A percentile compares a stretch with the other conserved stretches of the same genome.
phyloP scores from a whole-genome alignment of 2,888 invertebrate species.

The Abrostola tripartita region DNA sequence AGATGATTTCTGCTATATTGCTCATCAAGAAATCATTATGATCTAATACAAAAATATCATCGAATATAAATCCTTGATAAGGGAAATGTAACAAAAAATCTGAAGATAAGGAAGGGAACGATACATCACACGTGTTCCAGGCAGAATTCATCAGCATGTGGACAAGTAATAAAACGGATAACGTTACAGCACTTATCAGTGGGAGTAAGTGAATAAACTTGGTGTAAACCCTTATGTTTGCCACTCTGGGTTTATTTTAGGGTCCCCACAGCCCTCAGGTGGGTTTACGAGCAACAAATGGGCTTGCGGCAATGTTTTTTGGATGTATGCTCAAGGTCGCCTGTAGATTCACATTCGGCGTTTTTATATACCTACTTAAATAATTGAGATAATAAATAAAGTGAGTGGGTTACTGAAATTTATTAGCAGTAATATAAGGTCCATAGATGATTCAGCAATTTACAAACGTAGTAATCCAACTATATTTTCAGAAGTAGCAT shows the following conservation, averaged over 20 bases:
- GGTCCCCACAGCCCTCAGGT: conserved; percentile 40
- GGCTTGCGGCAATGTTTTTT: conserved; percentile 26
- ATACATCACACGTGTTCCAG: conserved; percentile 49
- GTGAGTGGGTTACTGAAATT: conserved; percentile 19
- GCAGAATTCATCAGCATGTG: conserved; percentile 49
- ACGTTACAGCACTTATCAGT: conserved; percentile 49
- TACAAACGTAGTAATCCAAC: conserved; percentile 9
- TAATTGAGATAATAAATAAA: conserved; percentile 25
- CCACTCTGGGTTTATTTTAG: conserved; percentile 36
- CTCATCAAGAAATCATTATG: conserved; percentile 9
- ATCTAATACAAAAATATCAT: conserved; percentile 26
- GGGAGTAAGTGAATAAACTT: conserved; percentile 55
- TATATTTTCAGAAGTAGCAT: not conserved
- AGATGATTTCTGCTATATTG: too few relatives aligned
- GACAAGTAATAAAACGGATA: conserved; percentile 53
- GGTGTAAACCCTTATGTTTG: conserved; percentile 38
- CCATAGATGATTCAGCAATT: conserved; percentile 10
- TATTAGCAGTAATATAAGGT: conserved; percentile 5
- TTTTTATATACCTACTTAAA: conserved; percentile 18
- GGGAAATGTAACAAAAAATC: conserved; percentile 44
- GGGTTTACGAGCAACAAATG: conserved; percentile 59
- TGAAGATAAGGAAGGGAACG: conserved; percentile 50
- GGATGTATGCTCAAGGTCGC: conserved; percentile 25
- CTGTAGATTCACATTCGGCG: conserved; percentile 23
- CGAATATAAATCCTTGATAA: conserved; percentile 36